These are phyloP conservation scores for Orbicella faveolata DNA, from an alignment of 64 coral and sea anemone genomes.

Conservation along the genomic window DNA sequence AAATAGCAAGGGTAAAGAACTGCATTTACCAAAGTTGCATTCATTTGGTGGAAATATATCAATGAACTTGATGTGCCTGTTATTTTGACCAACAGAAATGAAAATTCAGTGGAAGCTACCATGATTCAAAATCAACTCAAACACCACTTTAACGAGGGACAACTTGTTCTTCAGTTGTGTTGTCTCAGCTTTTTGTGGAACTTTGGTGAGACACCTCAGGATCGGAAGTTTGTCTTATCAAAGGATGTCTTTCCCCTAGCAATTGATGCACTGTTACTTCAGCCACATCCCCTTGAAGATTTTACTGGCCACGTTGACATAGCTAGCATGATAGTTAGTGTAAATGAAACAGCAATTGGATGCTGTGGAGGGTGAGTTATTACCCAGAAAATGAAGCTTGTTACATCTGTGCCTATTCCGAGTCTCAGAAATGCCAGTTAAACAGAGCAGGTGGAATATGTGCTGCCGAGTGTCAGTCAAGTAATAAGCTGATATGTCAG, in stretches of 20 bases:
- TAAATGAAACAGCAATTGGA: constrained; percentile 77
- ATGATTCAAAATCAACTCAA: not conserved
- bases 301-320: not conserved
- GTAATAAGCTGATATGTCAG: not conserved
- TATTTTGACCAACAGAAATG: not conserved
- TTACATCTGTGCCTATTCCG: too few relatives aligned
- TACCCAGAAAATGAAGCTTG: too few relatives aligned
- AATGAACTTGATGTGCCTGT: not conserved
- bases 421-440: too few relatives aligned
- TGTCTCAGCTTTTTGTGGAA: constrained; percentile 73
- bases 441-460: too few relatives aligned
- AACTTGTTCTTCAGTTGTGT: constrained; percentile 33
- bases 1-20: too few relatives aligned
- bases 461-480: not conserved
- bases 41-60: not conserved
- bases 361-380: constrained; percentile 60
- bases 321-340: not conserved
- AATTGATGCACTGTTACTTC: constrained; percentile 37
- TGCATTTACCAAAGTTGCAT: too few relatives aligned
- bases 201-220: constrained; percentile 62
- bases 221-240: constrained; percentile 52
- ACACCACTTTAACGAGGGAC: constrained; percentile 2
- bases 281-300: not conserved
- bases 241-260: constrained; percentile 54
- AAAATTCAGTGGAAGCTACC: not conserved